These are phyloP conservation scores for Sterna hirundo DNA, from an alignment of 2,113 vertebrate species.

Conservation along the genomic window DNA sequence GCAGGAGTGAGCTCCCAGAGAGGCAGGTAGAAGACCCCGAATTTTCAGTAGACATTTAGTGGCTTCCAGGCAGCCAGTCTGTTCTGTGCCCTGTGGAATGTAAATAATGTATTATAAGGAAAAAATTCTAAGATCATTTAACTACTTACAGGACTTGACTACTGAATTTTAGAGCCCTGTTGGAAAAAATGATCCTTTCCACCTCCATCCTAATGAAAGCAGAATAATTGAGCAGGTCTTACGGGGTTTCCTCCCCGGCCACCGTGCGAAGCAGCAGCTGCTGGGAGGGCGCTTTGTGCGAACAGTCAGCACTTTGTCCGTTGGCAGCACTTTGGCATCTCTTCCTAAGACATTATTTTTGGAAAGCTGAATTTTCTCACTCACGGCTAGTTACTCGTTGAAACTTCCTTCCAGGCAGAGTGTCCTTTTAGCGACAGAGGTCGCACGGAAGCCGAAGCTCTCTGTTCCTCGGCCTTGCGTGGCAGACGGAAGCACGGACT, in stretches of 20 bases:
- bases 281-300: background rate
- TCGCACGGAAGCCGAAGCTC: background rate
- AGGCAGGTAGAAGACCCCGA: background rate
- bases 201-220: background rate
- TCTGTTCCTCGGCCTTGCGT: background rate
- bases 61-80: background rate
- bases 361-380: background rate
- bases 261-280: background rate
- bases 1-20: background rate
- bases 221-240: background rate
- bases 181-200: slow-evolving; percentile 39
- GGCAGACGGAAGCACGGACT: background rate
- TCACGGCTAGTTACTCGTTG: background rate
- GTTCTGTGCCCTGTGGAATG: slow-evolving; percentile 12
- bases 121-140: slow-evolving; percentile 9
- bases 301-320: background rate
- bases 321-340: background rate
- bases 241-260: background rate
- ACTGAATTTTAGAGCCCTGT: slow-evolving; percentile 49
- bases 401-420: background rate
- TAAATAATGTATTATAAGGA: slow-evolving; percentile 48
- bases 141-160: slow-evolving; percentile 17
- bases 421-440: background rate
- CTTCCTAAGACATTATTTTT: background rate
- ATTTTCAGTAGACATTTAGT: background rate